Percentiles rank a stretch among this genome's conserved stretches.
Conservation (phyloP, 2,888 invertebrate species). For the Apamea epomidion region DNA sequence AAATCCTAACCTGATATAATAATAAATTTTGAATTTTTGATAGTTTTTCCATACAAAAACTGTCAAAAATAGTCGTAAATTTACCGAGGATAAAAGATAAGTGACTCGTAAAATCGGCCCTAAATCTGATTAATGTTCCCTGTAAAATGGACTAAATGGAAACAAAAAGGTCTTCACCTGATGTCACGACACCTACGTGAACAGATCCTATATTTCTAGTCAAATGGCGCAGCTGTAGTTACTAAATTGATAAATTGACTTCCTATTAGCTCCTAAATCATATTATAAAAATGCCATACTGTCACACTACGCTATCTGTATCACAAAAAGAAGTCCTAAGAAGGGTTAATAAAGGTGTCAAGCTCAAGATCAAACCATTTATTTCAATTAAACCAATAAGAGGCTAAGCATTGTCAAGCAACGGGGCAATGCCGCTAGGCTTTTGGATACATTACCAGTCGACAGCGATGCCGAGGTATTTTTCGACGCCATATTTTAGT, state of each 20-base stretch:
- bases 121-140: background rate
- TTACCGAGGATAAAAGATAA: too few relatives aligned
- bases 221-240: slow-evolving; percentile 5
- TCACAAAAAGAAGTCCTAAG: background rate
- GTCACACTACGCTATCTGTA: background rate
- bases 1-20: too few relatives aligned
- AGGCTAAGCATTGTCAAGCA: too few relatives aligned
- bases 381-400: too few relatives aligned
- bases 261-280: slow-evolving; percentile 8
- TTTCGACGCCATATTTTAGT: too few relatives aligned
- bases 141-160: slow-evolving; percentile 6
- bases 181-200: background rate
- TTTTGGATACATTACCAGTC: too few relatives aligned
- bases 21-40: too few relatives aligned
- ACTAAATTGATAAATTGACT: slow-evolving; percentile 9
- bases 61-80: too few relatives aligned
- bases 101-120: too few relatives aligned
- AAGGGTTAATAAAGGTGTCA: background rate
- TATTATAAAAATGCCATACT: background rate
- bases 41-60: too few relatives aligned
- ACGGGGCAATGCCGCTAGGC: too few relatives aligned
- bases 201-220: background rate
- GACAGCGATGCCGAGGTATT: too few relatives aligned
- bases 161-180: slow-evolving; percentile 7
- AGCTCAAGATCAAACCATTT: background rate